Conservation (phyloP, 1,140 invertebrate species). For the Amyelois transitella region DNA sequence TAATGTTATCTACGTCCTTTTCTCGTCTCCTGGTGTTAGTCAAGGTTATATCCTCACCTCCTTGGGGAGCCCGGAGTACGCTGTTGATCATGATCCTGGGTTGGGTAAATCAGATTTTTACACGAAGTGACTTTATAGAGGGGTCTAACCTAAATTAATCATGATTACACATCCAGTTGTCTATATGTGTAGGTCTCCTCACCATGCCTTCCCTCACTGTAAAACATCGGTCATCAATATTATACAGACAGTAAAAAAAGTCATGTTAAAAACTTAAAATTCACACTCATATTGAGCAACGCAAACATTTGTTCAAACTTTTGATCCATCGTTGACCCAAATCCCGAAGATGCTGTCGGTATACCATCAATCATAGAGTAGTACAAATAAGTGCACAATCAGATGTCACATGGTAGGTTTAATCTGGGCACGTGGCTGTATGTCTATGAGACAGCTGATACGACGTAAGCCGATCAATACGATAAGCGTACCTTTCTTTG, state of each 20-base stretch:
- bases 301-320: slow-evolving; percentile 3
- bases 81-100: no score
- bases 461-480: slow-evolving; percentile 47
- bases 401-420: slow-evolving; percentile 29
- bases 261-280: not conserved
- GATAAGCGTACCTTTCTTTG: slow-evolving; percentile 26
- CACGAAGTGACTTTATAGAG: no score
- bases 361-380: slow-evolving; percentile 34
- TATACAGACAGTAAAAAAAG: no score
- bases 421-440: slow-evolving; percentile 50
- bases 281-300: slow-evolving; percentile 2
- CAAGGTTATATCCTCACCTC: no score
- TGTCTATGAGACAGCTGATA: slow-evolving; percentile 32
- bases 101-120: no score
- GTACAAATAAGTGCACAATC: slow-evolving; percentile 37
- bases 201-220: no score
- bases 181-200: no score
- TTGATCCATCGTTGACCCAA: not conserved
- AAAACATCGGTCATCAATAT: no score
- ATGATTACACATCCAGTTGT: not conserved
- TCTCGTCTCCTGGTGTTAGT: no score
- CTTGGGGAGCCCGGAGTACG: no score
- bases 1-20: no score
- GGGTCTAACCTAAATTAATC: not conserved
- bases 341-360: slow-evolving; percentile 18